Conservation (phyloP, 30 jellyfish, hydroid and myxozoan genomes). For the Clytia hemisphaerica region DNA sequence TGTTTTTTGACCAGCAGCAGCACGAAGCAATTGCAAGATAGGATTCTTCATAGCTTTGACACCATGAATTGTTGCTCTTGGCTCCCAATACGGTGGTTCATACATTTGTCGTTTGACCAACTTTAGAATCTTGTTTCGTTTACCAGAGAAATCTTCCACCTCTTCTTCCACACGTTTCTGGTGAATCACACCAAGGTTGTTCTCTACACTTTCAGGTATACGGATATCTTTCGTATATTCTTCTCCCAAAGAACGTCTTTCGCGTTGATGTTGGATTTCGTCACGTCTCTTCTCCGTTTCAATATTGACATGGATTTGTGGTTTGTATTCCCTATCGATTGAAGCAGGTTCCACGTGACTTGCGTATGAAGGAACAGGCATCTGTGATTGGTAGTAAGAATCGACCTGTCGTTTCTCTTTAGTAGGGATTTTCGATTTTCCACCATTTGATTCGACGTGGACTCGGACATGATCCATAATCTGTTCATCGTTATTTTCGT, state of each 20-base stretch:
- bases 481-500: too few relatives aligned
- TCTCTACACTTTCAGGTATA: constrained; percentile 88
- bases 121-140: constrained; percentile 31
- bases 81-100: constrained; percentile 64
- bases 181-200: constrained; percentile 60
- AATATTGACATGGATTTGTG: constrained; percentile 38
- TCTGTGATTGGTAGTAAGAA: not conserved
- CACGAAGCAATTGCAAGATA: constrained; percentile 62
- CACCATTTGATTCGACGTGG: constrained; percentile 18
- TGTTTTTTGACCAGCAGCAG: constrained; percentile 81
- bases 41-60: constrained; percentile 57
- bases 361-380: not conserved
- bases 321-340: constrained; percentile 47
- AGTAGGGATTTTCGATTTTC: not conserved
- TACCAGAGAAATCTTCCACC: constrained; percentile 5
- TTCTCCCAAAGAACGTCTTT: constrained; percentile 8
- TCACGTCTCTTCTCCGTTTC: constrained; percentile 39
- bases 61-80: constrained; percentile 79
- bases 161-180: constrained; percentile 13
- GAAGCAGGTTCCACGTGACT: constrained; percentile 24
- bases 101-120: constrained; percentile 36
- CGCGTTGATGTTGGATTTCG: constrained; percentile 39
- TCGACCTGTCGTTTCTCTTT: constrained; percentile 21
- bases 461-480: constrained; percentile 22
- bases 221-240: constrained; percentile 29